Base-by-base conservation (phyloP, 2,113 vertebrate genomes). In the Rhinogobius similis region DNA sequence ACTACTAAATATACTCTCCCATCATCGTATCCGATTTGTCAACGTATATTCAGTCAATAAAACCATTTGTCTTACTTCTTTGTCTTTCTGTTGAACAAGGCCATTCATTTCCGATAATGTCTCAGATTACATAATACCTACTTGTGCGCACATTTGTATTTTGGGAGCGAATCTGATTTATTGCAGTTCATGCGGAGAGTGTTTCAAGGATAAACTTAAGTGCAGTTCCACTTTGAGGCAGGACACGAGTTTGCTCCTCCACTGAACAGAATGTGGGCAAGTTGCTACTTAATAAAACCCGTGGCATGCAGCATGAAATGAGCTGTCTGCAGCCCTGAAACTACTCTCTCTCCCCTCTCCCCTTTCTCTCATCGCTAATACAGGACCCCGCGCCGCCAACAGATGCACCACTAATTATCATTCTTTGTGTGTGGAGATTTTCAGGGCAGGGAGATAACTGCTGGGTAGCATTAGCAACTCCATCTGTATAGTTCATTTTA, bases 391-490 rank as follows among this genome's bases (percentile, higher is more conserved):
- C 24, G 14, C 70, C 48, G 24, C 38, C 67, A 67, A 71, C 67
- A 38, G 21, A 48, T 65, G 21, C 59, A 64, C 53, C n/a, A 64
- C 77, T 76, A 65, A 82, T 83, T 70, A 74, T 24, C 58, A 65
- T 70, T 74, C 65, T 62, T 14, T 66, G 43, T 63, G 70, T 72
- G 71, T 63, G 67, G 68, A 56, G 48, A 24, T 24, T 58, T 29
- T 24, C 56, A 6, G 10, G 8, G 72, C 75, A 62, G 70, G 71
- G 71, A 75, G 70, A 84, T 78, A 77, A 73, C 75, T 72, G 85
- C 65, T 82, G 39, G 52, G 38, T 44, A 67, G 41, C 78, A 83
- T 85, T 79, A 85, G 76, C 73, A 61, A 63, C 73, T 76, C 73
- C 77, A 83, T 83, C 82, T 81, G 62, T 77, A 78, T 72, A 26